Evolutionary conservation across 2,888 invertebrate genomes (phyloP).

Genomic region (Aphidius colemani): DNA sequence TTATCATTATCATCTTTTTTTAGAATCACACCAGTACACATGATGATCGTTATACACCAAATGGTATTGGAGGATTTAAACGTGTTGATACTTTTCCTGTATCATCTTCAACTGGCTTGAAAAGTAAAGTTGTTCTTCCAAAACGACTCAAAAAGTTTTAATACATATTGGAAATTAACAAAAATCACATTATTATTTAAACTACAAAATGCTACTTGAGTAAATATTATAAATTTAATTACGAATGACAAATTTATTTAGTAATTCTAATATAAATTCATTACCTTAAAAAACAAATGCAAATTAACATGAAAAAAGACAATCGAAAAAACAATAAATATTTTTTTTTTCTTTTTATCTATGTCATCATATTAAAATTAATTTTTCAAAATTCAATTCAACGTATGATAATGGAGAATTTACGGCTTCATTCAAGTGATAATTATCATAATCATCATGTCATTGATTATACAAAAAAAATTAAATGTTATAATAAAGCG

Average conservation of each 20-base stretch:
- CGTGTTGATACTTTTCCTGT: conserved; percentile 24
- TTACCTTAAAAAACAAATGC: too few relatives aligned
- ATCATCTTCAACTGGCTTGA: neutral
- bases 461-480: neutral
- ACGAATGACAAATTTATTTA: neutral
- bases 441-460: neutral
- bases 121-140: conserved; percentile 5
- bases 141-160: conserved; percentile 7
- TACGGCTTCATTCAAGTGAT: neutral
- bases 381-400: too few relatives aligned
- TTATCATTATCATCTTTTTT: too few relatives aligned
- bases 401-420: neutral
- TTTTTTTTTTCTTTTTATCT: too few relatives aligned
- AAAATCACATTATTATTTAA: too few relatives aligned
- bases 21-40: conserved; percentile 8
- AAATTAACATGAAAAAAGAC: too few relatives aligned
- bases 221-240: too few relatives aligned
- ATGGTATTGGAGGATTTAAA: conserved; percentile 28
- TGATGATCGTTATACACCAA: conserved; percentile 13
- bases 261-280: too few relatives aligned
- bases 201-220: neutral
- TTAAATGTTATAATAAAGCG: neutral
- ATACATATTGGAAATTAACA: too few relatives aligned
- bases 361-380: too few relatives aligned
- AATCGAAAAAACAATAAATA: too few relatives aligned